These are phyloP conservation scores for Misgurnus mizolepis DNA, from an alignment of 2,113 vertebrate genomes.

Conservation along the genomic window DNA sequence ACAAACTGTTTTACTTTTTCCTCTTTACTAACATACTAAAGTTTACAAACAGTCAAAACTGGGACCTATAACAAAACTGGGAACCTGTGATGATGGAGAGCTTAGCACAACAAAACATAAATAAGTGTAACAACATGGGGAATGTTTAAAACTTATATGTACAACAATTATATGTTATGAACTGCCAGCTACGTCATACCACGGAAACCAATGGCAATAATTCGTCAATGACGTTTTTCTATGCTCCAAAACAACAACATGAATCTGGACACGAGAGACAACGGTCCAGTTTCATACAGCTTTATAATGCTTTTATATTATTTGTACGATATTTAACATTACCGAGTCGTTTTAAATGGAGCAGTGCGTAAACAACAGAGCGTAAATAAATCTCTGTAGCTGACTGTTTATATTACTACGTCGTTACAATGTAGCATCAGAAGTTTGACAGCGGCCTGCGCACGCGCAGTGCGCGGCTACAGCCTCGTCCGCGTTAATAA, in stretches of 20 bases:
- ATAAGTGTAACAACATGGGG: too few species aligned
- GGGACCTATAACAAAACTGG: too few species aligned
- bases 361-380: neutral
- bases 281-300: neutral
- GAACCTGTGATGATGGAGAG: too few species aligned
- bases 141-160: too few species aligned
- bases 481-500: constrained; percentile 49
- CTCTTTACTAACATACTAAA: too few species aligned
- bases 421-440: neutral
- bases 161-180: neutral
- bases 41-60: too few species aligned
- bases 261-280: neutral
- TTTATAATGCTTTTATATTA: too few species aligned
- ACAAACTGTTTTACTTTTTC: too few species aligned
- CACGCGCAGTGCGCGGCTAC: constrained; percentile 51
- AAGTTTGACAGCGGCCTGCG: constrained; percentile 52
- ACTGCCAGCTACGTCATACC: neutral
- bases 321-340: neutral
- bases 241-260: constrained; percentile 4
- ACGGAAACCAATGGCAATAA: neutral
- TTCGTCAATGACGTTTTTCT: neutral
- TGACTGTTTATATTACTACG: neutral
- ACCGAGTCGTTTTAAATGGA: neutral
- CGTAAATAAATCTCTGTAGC: constrained; percentile 1
- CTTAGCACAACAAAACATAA: too few species aligned